Conservation (phyloP, 2,113 vertebrate species). For the Phrynocephalus versicolor region DNA sequence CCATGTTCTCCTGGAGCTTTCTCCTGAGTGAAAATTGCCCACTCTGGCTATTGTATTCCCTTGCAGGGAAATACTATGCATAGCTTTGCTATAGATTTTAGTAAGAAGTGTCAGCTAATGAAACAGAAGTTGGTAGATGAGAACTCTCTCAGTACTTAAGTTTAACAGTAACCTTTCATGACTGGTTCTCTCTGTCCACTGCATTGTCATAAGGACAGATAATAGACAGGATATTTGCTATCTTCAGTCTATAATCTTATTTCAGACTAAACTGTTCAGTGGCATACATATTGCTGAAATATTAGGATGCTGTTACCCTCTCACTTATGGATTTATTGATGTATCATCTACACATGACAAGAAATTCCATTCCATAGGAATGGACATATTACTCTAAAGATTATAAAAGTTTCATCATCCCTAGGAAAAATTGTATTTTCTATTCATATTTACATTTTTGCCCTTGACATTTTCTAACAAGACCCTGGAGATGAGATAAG, state of each 20-base stretch:
- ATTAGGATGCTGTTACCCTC: background rate
- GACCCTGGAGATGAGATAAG: conserved; percentile 21
- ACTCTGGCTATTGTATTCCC: background rate
- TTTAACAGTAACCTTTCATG: conserved; percentile 36
- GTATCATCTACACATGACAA: conserved; percentile 18
- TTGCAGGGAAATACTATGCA: background rate
- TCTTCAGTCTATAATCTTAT: no score
- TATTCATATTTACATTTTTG: conserved; percentile 25
- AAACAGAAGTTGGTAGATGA: background rate
- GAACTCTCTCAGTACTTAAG: background rate
- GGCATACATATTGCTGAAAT: background rate
- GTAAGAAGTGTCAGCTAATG: background rate
- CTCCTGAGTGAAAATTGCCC: no score
- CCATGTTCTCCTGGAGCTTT: no score
- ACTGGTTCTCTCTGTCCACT: background rate
- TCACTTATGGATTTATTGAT: background rate
- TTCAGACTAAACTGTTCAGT: conserved; percentile 5
- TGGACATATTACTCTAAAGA: conserved; percentile 37
- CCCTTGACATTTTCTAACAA: conserved; percentile 32
- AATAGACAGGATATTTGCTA: background rate
- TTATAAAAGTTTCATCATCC: conserved; percentile 39
- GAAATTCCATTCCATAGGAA: conserved; percentile 32
- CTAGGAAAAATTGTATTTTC: conserved; percentile 6
- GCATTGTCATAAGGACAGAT: background rate
- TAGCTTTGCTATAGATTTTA: background rate